Conservation (phyloP, 1,140 invertebrate genomes). For the Panagrolaimus sp. region DNA sequence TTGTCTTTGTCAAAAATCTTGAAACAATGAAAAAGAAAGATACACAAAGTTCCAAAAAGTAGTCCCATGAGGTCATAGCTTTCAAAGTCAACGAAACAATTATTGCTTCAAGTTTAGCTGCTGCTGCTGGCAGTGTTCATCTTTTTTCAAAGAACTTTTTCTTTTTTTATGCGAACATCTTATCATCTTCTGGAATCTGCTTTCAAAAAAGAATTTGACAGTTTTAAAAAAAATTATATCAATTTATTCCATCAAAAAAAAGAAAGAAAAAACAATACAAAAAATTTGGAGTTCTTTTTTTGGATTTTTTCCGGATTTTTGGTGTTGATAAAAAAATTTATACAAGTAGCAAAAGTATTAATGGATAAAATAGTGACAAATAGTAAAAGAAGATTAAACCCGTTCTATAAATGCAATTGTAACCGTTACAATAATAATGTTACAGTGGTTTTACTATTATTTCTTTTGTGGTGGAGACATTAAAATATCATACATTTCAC, state of each 20-base stretch:
- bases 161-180: neutral
- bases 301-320: neutral
- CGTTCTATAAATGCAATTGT: too few relatives aligned
- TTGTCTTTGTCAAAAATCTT: neutral
- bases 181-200: too few relatives aligned
- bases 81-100: neutral
- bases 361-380: constrained; percentile 5
- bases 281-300: constrained; percentile 1
- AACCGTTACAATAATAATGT: neutral
- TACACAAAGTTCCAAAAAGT: too few relatives aligned
- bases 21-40: neutral
- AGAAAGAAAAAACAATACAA: neutral
- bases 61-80: too few relatives aligned
- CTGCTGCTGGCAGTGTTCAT: neutral
- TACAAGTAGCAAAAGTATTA: neutral
- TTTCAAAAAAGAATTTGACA: neutral
- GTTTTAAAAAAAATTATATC: neutral
- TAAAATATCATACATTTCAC: constrained; percentile 7
- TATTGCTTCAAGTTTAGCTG: too few relatives aligned
- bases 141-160: neutral
- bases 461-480: neutral
- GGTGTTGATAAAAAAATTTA: neutral
- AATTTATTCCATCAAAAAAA: neutral
- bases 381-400: neutral
- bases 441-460: neutral